Percentiles rank a stretch among this genome's conserved stretches.
Evolutionary conservation across 2,888 invertebrate genomes (phyloP).

Genomic region (Pyrocoelia pectoralis): DNA sequence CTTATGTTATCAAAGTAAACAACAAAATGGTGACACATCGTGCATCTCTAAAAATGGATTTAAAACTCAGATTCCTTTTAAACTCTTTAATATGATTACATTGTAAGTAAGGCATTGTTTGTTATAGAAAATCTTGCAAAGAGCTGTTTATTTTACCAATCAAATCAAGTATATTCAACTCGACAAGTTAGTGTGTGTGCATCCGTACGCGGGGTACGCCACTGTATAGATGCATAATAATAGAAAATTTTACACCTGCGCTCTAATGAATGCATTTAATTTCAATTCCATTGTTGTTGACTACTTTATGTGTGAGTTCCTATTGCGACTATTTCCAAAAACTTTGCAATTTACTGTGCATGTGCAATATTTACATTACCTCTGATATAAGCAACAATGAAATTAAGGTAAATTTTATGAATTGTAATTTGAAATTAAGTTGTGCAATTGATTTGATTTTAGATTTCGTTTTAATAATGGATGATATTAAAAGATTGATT

Average conservation of each 20-base stretch:
- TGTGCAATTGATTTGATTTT: not conserved
- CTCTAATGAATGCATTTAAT: not conserved
- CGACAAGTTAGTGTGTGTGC: too few relatives aligned
- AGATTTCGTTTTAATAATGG: conserved; percentile 33
- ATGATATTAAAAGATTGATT: conserved; percentile 26
- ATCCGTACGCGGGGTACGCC: too few relatives aligned
- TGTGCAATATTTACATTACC: conserved; percentile 4
- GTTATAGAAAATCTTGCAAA: too few relatives aligned
- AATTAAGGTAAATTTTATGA: conserved; percentile 11
- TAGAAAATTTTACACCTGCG: conserved; percentile 6
- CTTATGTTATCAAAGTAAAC: too few relatives aligned
- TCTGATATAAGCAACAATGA: conserved; percentile 3
- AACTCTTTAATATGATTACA: too few relatives aligned
- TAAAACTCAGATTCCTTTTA: too few relatives aligned
- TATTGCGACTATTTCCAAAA: not conserved
- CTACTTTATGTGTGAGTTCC: not conserved
- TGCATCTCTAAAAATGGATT: too few relatives aligned
- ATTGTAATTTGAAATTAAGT: not conserved
- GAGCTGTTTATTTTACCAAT: too few relatives aligned
- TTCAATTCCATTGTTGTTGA: conserved; percentile 7
- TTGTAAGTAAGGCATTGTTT: too few relatives aligned
- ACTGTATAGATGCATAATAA: not conserved
- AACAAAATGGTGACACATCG: too few relatives aligned
- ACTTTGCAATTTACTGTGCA: not conserved
- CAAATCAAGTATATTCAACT: too few relatives aligned